Percentiles rank a stretch among this genome's conserved stretches.
These are phyloP conservation scores for Bilobella aurantiaca DNA, from an alignment of 1,140 invertebrate genomes.

Conservation along the genomic window DNA sequence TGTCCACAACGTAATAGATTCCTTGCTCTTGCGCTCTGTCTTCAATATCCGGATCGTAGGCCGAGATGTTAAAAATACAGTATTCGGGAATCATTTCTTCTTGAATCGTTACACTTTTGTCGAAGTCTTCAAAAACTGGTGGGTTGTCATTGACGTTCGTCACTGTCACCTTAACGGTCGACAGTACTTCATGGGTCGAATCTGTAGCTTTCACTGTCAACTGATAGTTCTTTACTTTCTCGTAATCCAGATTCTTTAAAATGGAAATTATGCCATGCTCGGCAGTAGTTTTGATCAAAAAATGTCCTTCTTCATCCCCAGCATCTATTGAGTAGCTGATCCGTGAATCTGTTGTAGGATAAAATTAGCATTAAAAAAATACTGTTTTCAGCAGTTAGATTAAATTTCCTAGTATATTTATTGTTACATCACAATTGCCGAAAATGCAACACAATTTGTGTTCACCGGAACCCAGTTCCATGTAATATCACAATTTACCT, in stretches of 20 bases:
- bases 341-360: constrained; percentile 59
- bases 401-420: no score
- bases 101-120: constrained; percentile 55
- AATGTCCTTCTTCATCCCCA: constrained; percentile 65
- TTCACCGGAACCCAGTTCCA: no score
- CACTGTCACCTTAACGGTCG: constrained; percentile 64
- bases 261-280: constrained; percentile 70
- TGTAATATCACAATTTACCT: constrained; percentile 36
- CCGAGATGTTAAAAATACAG: constrained; percentile 58
- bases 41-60: constrained; percentile 74
- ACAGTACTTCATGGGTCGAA: constrained; percentile 60
- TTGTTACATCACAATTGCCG: no score
- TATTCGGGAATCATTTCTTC: constrained; percentile 54
- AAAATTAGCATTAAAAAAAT: no score
- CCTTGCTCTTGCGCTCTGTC: constrained; percentile 60
- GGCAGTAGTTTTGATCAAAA: constrained; percentile 54
- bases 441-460: no score
- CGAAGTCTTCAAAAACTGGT: constrained; percentile 57
- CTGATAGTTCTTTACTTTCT: constrained; percentile 63
- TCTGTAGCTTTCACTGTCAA: constrained; percentile 66
- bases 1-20: constrained; percentile 60
- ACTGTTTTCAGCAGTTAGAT: no score
- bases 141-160: constrained; percentile 72
- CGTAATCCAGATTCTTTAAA: constrained; percentile 66
- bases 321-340: constrained; percentile 65